Base-by-base conservation (phyloP, 2,888 invertebrate genomes). In the Xestia c-nigrum region DNA sequence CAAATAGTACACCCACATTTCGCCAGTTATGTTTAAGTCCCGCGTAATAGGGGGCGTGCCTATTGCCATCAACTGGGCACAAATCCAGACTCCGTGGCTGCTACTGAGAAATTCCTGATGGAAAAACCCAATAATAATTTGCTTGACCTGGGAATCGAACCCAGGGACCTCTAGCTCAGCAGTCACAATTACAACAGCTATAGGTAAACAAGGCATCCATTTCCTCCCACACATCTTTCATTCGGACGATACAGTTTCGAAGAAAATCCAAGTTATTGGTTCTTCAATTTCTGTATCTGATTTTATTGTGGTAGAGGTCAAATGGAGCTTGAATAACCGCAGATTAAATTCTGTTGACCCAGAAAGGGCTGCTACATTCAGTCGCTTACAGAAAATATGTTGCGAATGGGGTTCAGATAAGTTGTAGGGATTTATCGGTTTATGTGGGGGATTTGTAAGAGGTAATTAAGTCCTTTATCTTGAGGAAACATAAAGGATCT, bases 251-350 rank as follows among this genome's bases (percentile, higher is more conserved):
- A 16, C 9, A 61, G 59, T 63, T 64, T 47, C 40, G 12, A 52
- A 55, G 55, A 68, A 63, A 68, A 66, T 66, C 21, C 40, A 52
- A 64, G 65, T 76, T 38, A 69, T 75, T 75, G 64, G 31, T 19
- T 66, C 61, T 73, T 50, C 43, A 64, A 67, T 72, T 70, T 76
- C 59, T 84, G 63, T 73, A 76, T 83, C 52, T 50, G 55, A 63
- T 69, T 72, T 73, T 71, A 80, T 70, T 63, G 50, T 66, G 59
- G 55, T 69, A n/a, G 47, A 59, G 80, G 80, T 80, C 72, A 76
- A 84, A 80, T 70, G 80, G 66, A 76, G 84, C 84, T 72, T 63
- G 47, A 83, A 76, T 84, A 84, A 76, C 72, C 84, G 72, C 61
- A 76, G 83, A 84, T 84, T 83, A 83, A 72, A 84, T 73, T 73